These are phyloP conservation scores for Sinotaia quadrata DNA, from an alignment of 2,888 invertebrate species.

Conservation along the genomic window DNA sequence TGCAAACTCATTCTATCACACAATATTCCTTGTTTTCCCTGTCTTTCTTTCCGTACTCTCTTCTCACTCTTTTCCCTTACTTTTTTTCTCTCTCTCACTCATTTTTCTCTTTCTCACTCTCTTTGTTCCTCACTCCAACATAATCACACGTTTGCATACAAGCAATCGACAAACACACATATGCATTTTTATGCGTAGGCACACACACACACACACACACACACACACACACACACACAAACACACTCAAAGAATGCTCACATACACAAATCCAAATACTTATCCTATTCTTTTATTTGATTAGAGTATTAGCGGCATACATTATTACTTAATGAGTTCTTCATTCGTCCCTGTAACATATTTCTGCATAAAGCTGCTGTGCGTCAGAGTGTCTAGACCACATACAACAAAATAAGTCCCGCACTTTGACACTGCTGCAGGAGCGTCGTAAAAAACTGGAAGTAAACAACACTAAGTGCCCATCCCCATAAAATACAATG, in stretches of 20 bases:
- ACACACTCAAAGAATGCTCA: constrained; percentile 21
- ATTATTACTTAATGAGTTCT: too few species aligned
- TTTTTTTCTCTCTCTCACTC: constrained; percentile 3
- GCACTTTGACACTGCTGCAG: too few species aligned
- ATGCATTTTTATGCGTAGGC: not conserved
- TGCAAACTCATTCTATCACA: not conserved
- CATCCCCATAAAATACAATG: too few species aligned
- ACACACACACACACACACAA: constrained; percentile 10
- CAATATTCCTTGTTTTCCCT: not conserved
- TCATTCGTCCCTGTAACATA: too few species aligned
- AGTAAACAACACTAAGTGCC: too few species aligned
- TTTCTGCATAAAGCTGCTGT: too few species aligned
- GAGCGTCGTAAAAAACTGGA: too few species aligned
- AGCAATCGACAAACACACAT: not conserved
- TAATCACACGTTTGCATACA: not conserved
- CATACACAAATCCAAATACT: not conserved
- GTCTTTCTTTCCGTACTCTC: not conserved
- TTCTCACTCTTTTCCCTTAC: too few species aligned
- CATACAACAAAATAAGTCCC: too few species aligned
- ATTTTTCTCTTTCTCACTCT: not conserved
- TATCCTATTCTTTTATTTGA: too few species aligned
- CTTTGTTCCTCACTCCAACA: not conserved
- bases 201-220: not conserved
- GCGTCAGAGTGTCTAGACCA: too few species aligned
- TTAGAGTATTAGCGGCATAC: too few species aligned